These are phyloP conservation scores for Halictus rubicundus DNA, from an alignment of 1,140 invertebrate species.

Conservation along the genomic window DNA sequence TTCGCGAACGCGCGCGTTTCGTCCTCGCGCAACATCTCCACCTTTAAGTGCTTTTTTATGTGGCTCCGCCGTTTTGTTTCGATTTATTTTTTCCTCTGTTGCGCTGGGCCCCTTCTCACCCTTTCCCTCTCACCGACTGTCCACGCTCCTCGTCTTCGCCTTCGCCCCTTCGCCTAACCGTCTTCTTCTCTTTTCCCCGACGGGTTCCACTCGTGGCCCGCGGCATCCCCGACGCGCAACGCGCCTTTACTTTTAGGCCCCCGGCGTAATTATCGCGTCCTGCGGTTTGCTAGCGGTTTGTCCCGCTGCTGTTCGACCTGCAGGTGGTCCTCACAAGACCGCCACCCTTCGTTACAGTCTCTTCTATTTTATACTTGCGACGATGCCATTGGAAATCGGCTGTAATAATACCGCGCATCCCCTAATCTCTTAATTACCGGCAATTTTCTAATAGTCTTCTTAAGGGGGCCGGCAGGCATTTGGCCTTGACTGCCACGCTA, in stretches of 20 bases:
- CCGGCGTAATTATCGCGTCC: conserved; percentile 70
- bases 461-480: too few species aligned
- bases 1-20: conserved; percentile 3
- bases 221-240: conserved; percentile 23
- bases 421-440: too few species aligned
- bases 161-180: conserved; percentile 56
- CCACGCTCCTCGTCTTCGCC: neutral
- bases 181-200: conserved; percentile 41
- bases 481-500: too few species aligned
- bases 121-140: conserved; percentile 24
- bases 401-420: too few species aligned
- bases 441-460: too few species aligned
- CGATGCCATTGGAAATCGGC: neutral
- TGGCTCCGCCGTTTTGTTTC: conserved; percentile 73
- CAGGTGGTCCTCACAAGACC: conserved; percentile 68
- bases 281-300: conserved; percentile 71
- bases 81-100: conserved; percentile 64
- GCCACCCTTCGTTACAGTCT: conserved; percentile 27
- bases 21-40: conserved; percentile 48
- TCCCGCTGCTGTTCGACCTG: conserved; percentile 56
- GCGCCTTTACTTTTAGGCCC: conserved; percentile 59
- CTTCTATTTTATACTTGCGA: conserved; percentile 28
- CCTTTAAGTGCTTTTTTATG: conserved; percentile 77
- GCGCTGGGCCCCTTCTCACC: conserved; percentile 4
- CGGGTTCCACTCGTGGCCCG: conserved; percentile 32